Base-by-base conservation (phyloP, 2,888 invertebrate genomes). In the Plusia festucae region DNA sequence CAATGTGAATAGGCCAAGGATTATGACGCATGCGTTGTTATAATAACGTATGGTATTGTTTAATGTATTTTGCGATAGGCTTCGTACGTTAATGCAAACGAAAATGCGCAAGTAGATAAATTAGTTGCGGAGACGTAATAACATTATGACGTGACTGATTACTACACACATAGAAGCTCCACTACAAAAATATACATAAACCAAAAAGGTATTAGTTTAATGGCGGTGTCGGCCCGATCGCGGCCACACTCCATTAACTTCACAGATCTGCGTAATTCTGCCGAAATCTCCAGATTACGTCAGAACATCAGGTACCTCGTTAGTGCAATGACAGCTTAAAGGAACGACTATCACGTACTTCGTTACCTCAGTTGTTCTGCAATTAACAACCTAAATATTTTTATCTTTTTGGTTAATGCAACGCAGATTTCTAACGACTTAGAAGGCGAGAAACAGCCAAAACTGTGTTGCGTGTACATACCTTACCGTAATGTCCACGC, bases 191-290 rank as follows among this genome's bases (percentile, higher is more conserved):
- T 69, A 73, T 81, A 67, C 65, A 61, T 68, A 73, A 77, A 70
- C 61, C 73, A 82, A 73, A 68, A 66, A 56, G 65, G 70, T 68
- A 76, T 76, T 78, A 63, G 73, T 71, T 70, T 74, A 80, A 79
- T 74, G 76, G 70, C 73, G 70, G 70, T 70, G 76, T 70, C 78
- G 71, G 81, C 65, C 49, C 58, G 61, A 53, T 80, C 75, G 82
- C 82, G 80, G 87, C 83, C 86, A 89, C 90, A 90, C 86, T 89
- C 89, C 90, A 93, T 91, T 92, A 91, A 86, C 79, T 85, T 78
- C 82, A 85, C 84, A 82, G 89, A 88, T 88, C 85, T 88, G 89
- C 88, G 90, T 90, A 90, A 91, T 91, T 91, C 88, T 88, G 88
- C 85, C 88, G 88, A 92, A 93, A 93, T 88, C 81, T 81, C 65